phyloP scores from a whole-genome alignment of 2,888 invertebrate genomes.

The Venustoraphidia nigricollis region DNA sequence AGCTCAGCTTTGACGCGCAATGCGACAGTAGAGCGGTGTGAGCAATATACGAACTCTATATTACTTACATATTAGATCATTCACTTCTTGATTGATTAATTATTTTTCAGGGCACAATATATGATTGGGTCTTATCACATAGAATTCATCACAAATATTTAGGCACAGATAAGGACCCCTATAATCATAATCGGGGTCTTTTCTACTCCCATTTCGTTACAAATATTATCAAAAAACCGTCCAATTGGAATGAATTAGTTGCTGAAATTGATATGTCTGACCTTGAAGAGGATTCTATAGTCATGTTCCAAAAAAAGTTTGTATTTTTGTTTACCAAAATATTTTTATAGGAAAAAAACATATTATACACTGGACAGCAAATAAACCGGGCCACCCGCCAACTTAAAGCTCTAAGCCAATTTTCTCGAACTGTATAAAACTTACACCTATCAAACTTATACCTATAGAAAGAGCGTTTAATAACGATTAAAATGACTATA shows the following conservation, averaged over 20 bases:
- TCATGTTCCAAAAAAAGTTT: slow-evolving; percentile 69
- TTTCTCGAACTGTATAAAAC: no score
- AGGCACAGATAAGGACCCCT: slow-evolving; percentile 65
- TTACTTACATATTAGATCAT: neutral
- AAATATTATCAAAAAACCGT: slow-evolving; percentile 47
- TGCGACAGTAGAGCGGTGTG: no score
- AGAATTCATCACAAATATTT: slow-evolving; percentile 68
- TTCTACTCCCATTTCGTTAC: slow-evolving; percentile 64
- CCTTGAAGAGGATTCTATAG: slow-evolving; percentile 55
- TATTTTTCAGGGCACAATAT: slow-evolving; percentile 54
- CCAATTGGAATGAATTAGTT: slow-evolving; percentile 45
- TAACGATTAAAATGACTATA: no score
- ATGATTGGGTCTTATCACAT: slow-evolving; percentile 72
- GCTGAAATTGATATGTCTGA: slow-evolving; percentile 64
- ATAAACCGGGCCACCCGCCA: no score
- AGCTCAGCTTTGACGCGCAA: no score
- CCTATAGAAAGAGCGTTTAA: no score
- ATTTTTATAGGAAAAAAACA: neutral
- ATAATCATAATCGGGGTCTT: slow-evolving; percentile 64
- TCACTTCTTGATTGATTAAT: neutral
- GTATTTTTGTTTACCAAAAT: neutral
- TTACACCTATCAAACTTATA: no score
- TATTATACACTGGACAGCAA: no score
- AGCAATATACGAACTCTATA: no score
- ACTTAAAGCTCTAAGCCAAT: no score